Base-by-base conservation (phyloP, 92 coral and sea anemone genomes). In the Siderastrea radians region DNA sequence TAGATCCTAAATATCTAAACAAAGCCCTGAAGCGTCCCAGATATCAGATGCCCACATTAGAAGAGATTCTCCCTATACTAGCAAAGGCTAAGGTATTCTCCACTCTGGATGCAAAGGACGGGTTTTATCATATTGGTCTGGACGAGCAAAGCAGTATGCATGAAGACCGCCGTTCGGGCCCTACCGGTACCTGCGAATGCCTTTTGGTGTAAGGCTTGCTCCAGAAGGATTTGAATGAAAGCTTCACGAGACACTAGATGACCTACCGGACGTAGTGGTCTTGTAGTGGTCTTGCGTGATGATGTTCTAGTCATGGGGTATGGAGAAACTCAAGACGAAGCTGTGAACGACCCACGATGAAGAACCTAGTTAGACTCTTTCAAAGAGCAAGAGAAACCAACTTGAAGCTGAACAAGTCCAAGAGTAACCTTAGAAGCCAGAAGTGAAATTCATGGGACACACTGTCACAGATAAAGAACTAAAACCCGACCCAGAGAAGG, bases 361-460 rank as follows among this genome's bases (percentile, higher is more conserved):
- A 9, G 10, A 81, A 66, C 61, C 88, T 91, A 64, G 47, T 44
- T 0, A 67, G 64, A 45, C 63, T 91, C 14, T 75, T 90, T 5
- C 38, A 75, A n/a, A 80, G 91, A 87, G 84, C 91, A 45, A 87
- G 80, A 48, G 53, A 86, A 44, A 62, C 75, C 3, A 86, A 91
- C 64, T 84, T 86, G 62, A 91, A 86, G 71, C 72, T 91, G 16
- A 91, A 91, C 91, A 91, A 84, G 73, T 74, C 83, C 84, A 91
- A 91, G 38, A 12, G 87, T n/a, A 75, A 70, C 38, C 74, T 75
- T 63, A 84, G 82, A 49, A 79, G 50, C 16, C 84, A 46, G 46
- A 79, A 80, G 91, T 74, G 3, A 74, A 62, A 51, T 81, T 72
- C 64, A 52, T 88, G 91, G 87, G 83, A 1, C 87, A 74, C 50